A percentile compares a stretch with the other conserved stretches of the same genome.
phyloP scores from a whole-genome alignment of 2,797 vertebrate genomes.

The Chromobotia macracanthus region DNA sequence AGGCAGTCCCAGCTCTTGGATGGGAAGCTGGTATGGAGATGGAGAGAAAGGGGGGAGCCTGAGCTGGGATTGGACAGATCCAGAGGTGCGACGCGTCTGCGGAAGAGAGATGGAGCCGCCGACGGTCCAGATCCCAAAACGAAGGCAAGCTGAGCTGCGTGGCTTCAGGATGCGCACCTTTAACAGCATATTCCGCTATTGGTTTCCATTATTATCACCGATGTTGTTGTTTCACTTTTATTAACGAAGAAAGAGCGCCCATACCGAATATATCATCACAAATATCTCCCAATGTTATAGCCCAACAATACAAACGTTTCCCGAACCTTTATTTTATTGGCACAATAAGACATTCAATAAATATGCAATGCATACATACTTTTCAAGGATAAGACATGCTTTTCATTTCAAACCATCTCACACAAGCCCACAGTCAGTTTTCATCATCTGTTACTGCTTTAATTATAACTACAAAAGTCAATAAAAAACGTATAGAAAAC shows the following conservation, averaged over 20 bases:
- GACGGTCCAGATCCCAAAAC: slow-evolving; percentile 53
- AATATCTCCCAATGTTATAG: too few relatives aligned
- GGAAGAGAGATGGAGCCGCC: slow-evolving; percentile 52
- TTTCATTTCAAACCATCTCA: too few relatives aligned
- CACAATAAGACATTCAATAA: background rate
- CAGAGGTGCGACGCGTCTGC: slow-evolving; percentile 62
- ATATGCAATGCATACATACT: background rate
- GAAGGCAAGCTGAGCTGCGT: slow-evolving; percentile 23
- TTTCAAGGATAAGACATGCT: too few relatives aligned
- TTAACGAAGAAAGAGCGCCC: background rate
- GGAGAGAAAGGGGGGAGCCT: slow-evolving; percentile 37
- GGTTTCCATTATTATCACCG: background rate
- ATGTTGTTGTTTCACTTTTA: background rate
- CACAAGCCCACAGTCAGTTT: background rate
- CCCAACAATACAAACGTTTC: background rate
- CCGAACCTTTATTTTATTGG: background rate
- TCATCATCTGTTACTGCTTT: background rate
- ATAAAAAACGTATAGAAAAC: too few relatives aligned
- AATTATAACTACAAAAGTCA: background rate
- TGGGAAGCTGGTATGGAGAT: slow-evolving; percentile 31
- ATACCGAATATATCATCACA: too few relatives aligned
- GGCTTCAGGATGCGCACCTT: background rate
- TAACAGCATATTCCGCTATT: background rate
- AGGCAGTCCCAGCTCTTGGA: slow-evolving; percentile 78
- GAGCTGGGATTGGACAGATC: slow-evolving; percentile 51